Base-by-base conservation (phyloP, 2,888 invertebrate species). In the Cheilosia soror region DNA sequence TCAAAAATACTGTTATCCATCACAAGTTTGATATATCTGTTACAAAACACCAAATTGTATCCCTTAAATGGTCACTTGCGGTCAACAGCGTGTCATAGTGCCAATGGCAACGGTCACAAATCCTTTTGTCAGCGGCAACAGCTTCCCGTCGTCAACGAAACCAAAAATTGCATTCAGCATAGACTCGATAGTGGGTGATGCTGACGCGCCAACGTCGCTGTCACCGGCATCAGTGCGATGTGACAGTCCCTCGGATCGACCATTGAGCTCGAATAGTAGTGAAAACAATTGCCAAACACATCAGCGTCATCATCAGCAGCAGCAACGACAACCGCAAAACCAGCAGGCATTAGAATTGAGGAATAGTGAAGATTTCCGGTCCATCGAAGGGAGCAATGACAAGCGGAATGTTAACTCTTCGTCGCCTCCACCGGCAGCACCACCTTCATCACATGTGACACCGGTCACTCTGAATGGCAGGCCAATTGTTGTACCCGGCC, bases 81-180 rank as follows among this genome's bases (percentile, higher is more conserved):
- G 90, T 80, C 91, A 91, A 87, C 92, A 91, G 89, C 90, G 90
- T 88, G 90, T 91, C 89, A 92, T 97, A 97, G 97, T 97, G 97
- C 97, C 97, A 94, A 95, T 97, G 95, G 97, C 97, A 95, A 97
- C 97, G 89, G 90, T 90, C 87, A 84, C 84, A 66, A 91, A 91
- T 90, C 91, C 91, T 87, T 91, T 92, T 89, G 90, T 89, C 76
- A 68, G 79, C 87, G 57, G 80, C 79, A 44, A 79, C 78, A 58
- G 83, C 77, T 73, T 87, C 78, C 49, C 69, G 20, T 73, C 87
- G 25, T 76, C 88, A 69, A 96, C 96, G 89, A 97, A 97, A 93
- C 97, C 98, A 89, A 98, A 97, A 93, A 96, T 98, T 92, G 98
- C 97, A 90, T 98, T 98, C 92, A 97, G 97, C 91, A 98, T 98